phyloP scores from a whole-genome alignment of 2,797 vertebrate genomes.

The Moxostoma hubbsi region DNA sequence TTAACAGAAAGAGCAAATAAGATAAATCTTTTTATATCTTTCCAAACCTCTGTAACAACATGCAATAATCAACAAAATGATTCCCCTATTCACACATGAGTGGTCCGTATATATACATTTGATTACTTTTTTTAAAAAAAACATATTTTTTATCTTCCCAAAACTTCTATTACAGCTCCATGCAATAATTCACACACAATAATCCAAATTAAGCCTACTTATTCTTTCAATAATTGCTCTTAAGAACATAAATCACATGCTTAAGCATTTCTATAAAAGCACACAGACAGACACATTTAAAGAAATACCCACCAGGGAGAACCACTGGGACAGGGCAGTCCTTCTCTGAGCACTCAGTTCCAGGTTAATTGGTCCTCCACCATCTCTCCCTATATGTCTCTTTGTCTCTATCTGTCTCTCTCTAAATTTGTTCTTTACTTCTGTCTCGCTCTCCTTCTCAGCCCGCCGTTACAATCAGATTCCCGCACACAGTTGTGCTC shows the following conservation, averaged over 20 bases:
- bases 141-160: background rate
- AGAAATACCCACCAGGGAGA: slow-evolving; percentile 43
- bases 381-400: slow-evolving; percentile 15
- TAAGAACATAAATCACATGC: background rate
- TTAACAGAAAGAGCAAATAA: background rate
- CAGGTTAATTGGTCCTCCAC: slow-evolving; percentile 19
- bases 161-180: background rate
- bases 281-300: background rate
- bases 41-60: background rate
- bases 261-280: background rate
- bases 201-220: background rate
- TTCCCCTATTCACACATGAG: too few species aligned
- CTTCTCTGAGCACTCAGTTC: slow-evolving; percentile 37
- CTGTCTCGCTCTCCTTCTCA: slow-evolving; percentile 61
- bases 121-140: too few species aligned
- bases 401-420: slow-evolving; percentile 28
- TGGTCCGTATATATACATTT: background rate
- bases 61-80: too few species aligned
- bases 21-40: background rate
- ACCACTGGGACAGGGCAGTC: slow-evolving; percentile 17
- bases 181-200: background rate
- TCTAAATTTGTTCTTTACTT: background rate
- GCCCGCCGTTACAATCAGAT: slow-evolving; percentile 76
- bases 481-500: slow-evolving; percentile 70
- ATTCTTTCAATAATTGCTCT: background rate